Conservation (phyloP, 2,113 vertebrate species). For the Pipa parva region DNA sequence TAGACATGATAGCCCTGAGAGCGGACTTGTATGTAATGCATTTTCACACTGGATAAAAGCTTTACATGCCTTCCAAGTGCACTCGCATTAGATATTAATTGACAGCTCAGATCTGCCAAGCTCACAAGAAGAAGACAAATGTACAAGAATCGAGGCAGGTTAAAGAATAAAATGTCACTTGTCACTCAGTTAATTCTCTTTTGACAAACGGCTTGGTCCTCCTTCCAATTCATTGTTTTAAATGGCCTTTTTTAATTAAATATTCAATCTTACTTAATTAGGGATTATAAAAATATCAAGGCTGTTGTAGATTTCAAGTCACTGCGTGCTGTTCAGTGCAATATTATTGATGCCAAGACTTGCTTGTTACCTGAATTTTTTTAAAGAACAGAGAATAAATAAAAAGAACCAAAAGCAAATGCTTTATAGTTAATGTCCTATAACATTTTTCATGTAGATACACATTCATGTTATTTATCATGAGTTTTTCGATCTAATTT, state of each 20-base stretch:
- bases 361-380: no score
- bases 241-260: background rate
- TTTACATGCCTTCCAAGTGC: conserved; percentile 60
- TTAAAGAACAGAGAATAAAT: no score
- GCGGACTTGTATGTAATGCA: conserved; percentile 57
- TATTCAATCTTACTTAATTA: conserved; percentile 3
- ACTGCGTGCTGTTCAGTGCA: no score
- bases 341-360: no score
- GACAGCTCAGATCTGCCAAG: conserved; percentile 65
- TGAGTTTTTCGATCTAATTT: no score
- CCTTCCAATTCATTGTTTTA: conserved; percentile 2
- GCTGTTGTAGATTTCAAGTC: background rate
- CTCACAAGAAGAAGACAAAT: conserved; percentile 62
- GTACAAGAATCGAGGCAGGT: conserved; percentile 53
- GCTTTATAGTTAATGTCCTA: no score
- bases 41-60: conserved; percentile 55
- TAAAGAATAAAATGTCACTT: conserved; percentile 75
- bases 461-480: no score
- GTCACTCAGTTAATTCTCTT: conserved; percentile 58
- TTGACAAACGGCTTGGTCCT: conserved; percentile 46
- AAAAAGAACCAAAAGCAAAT: no score
- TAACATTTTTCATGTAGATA: no score
- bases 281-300: background rate
- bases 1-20: conserved; percentile 56
- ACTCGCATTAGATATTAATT: conserved; percentile 70